Base-by-base conservation (phyloP, 2,797 vertebrate genomes). In the Gallinago stenura region DNA sequence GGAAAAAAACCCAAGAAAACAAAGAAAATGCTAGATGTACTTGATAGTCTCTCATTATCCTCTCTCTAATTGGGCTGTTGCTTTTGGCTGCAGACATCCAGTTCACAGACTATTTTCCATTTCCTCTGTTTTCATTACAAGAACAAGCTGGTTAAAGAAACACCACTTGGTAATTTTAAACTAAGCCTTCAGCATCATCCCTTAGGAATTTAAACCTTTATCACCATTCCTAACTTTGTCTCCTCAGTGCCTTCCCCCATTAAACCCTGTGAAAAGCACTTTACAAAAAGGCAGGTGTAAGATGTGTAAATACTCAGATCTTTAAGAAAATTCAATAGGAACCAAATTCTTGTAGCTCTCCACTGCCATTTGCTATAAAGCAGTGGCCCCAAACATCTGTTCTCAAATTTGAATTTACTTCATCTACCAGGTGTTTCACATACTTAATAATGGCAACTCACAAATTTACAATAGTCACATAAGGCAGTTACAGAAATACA, bases 401-500 rank as follows among this genome's bases (percentile, higher is more conserved):
- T 95, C 83, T 56, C 37, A 80, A 94, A 97, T 84, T 77, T 35
- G 83, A 81, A 78, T 93, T 93, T 83, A 85, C 92, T 95, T 92
- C 35, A 87, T 93, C 92, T 89, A 94, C 97, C 94, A 97, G 93
- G 96, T 97, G 91, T 95, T 97, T 95, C 95, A 81, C 79, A 83
- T 75, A 95, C 96, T 93, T 96, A 97, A 91, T 86, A 94, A 96
- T 56, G 84, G 93, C 94, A 95, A 97, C 94, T 96, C 93, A 97
- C 93, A 96, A 91, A 92, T 96, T 93, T 95, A 97, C 96, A 97
- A 97, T 75, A 95, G 81, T 93, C 92, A 96, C n/a, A 3, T 94
- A 97, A 97, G 97, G 93, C 96, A 97, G 94, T 96, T 96, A 97
- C 90, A 91, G 83, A 97, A 97, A 97, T 84, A 97, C 43, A 95